Conservation (phyloP, 2,113 vertebrate species). For the Smithornis capensis region DNA sequence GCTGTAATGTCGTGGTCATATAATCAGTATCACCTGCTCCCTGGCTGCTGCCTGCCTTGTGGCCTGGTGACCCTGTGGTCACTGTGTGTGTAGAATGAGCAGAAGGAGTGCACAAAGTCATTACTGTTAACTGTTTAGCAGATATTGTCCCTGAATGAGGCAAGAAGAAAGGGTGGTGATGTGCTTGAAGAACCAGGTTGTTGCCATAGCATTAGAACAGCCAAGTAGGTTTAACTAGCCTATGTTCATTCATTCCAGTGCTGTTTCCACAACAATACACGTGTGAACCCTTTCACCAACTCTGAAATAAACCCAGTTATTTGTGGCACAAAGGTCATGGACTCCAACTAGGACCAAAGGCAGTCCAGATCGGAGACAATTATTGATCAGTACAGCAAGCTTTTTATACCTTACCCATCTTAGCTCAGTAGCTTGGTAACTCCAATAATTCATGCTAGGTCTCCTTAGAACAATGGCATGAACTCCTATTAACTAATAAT, state of each 20-base stretch:
- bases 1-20: background rate
- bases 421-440: no score
- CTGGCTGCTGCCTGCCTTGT: background rate
- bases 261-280: accelerated
- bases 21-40: background rate
- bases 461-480: no score
- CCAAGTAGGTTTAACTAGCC: background rate
- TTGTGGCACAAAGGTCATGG: no score
- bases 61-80: background rate
- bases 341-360: no score
- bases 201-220: background rate
- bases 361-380: no score
- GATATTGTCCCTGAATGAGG: background rate
- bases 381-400: no score
- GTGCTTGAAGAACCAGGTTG: background rate
- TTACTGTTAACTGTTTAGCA: background rate
- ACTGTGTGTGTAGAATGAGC: background rate
- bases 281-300: background rate
- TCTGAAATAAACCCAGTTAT: background rate
- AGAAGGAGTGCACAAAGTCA: background rate
- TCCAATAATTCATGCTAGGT: no score
- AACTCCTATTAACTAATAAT: no score
- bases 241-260: background rate
- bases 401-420: no score
- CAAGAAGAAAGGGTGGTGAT: background rate